Conservation (phyloP, 2,113 vertebrate species). For the Epinephelus lanceolatus region DNA sequence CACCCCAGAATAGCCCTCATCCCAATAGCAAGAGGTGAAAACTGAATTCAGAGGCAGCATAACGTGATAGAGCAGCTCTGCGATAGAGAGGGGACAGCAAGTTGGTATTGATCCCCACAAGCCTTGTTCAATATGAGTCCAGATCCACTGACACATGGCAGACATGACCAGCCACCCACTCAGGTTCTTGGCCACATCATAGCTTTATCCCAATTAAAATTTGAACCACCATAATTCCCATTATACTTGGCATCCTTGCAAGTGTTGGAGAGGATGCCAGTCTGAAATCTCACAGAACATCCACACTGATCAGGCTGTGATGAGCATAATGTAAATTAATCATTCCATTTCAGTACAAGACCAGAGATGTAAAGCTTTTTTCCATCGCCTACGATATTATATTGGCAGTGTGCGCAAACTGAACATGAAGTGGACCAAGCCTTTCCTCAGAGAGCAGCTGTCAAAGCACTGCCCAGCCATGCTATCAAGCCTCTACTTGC, state of each 20-base stretch:
- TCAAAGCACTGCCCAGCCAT: constrained; percentile 35
- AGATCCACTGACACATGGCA: constrained; percentile 47
- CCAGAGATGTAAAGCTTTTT: constrained; percentile 13
- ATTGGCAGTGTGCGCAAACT: constrained; percentile 19
- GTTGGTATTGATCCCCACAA: constrained; percentile 48
- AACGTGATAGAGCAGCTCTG: neutral
- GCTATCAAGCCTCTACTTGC: constrained; percentile 52
- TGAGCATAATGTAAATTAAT: constrained; percentile 26
- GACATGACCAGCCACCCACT: constrained; percentile 26
- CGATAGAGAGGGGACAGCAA: constrained; percentile 7
- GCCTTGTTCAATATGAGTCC: constrained; percentile 39
- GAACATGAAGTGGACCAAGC: constrained; percentile 12
- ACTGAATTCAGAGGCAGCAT: constrained; percentile 30
- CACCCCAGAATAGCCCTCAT: constrained; percentile 43
- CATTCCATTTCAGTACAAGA: constrained; percentile 7
- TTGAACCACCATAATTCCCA: constrained; percentile 25
- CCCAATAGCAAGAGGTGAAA: constrained; percentile 24
- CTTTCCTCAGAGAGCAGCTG: constrained; percentile 50
- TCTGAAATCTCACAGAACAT: constrained; percentile 22
- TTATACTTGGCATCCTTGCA: constrained; percentile 29
- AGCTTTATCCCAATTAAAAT: constrained; percentile 42
- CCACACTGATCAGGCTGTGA: constrained; percentile 15
- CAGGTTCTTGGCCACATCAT: constrained; percentile 21
- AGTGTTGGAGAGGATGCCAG: constrained; percentile 13
- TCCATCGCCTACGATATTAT: constrained; percentile 27